Percentiles rank a stretch among this genome's conserved stretches.
Evolutionary conservation across 2,888 invertebrate species (phyloP).

Genomic region (Margaritifera margaritifera): DNA sequence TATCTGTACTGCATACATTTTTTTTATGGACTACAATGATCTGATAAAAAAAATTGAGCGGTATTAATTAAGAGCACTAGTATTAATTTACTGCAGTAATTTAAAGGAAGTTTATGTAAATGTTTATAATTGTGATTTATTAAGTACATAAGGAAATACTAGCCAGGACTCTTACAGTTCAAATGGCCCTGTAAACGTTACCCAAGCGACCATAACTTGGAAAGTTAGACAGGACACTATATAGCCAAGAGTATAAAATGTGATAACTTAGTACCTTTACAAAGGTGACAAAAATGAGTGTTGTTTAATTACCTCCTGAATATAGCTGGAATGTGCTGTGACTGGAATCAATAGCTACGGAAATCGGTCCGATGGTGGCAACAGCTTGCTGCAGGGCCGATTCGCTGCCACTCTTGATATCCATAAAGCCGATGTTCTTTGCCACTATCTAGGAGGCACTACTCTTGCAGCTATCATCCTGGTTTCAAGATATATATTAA

Average conservation of each 20-base stretch:
- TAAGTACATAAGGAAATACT: too few species aligned
- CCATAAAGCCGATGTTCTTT: constrained; percentile 50
- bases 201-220: too few species aligned
- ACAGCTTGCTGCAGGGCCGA: constrained; percentile 49
- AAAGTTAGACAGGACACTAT: too few species aligned
- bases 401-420: constrained; percentile 52
- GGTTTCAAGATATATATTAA: constrained; percentile 4
- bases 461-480: constrained; percentile 48
- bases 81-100: too few species aligned
- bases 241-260: not conserved
- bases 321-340: constrained; percentile 75
- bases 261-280: not conserved
- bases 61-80: too few species aligned
- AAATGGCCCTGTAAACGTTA: too few species aligned
- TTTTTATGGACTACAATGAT: too few species aligned
- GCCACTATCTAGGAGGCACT: constrained; percentile 44
- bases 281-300: not conserved
- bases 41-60: too few species aligned
- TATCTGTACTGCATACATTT: too few species aligned
- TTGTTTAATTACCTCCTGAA: constrained; percentile 40
- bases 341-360: constrained; percentile 91
- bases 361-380: constrained; percentile 78
- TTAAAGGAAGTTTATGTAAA: too few species aligned
- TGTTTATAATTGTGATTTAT: too few species aligned
- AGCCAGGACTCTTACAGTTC: too few species aligned